A percentile compares a stretch with the other conserved stretches of the same genome.
Conservation (phyloP, 1,140 invertebrate species). For the Adoxophyes honmai region DNA sequence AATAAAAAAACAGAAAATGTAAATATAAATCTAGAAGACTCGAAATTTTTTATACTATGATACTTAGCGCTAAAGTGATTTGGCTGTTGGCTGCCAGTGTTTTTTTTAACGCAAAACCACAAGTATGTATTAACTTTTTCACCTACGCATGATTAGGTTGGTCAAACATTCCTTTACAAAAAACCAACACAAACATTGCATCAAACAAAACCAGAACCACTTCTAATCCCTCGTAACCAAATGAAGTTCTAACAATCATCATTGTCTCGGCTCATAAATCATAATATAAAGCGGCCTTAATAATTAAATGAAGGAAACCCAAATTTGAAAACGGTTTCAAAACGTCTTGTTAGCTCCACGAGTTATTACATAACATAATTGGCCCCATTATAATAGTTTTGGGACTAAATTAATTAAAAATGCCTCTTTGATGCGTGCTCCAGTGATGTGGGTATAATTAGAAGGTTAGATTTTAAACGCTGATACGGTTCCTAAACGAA, state of each 20-base stretch:
- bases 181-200: no score
- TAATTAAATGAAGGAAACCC: constrained; percentile 60
- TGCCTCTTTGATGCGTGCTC: constrained; percentile 56
- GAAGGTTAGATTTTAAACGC: constrained; percentile 64
- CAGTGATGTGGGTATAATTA: constrained; percentile 75
- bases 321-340: constrained; percentile 59
- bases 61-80: no score
- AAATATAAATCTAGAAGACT: no score
- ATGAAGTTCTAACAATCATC: constrained; percentile 14
- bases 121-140: no score
- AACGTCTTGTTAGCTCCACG: constrained; percentile 59
- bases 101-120: no score
- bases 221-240: neutral
- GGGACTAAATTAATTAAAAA: constrained; percentile 75
- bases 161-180: no score
- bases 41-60: no score
- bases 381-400: constrained; percentile 72
- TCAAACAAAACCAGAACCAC: no score
- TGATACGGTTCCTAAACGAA: constrained; percentile 61
- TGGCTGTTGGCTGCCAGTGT: no score
- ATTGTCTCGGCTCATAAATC: constrained; percentile 10
- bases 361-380: constrained; percentile 73
- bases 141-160: no score
- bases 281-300: constrained; percentile 23
- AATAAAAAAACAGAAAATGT: no score